phyloP scores from a whole-genome alignment of 2,113 vertebrate species.

The Setophaga petechia region DNA sequence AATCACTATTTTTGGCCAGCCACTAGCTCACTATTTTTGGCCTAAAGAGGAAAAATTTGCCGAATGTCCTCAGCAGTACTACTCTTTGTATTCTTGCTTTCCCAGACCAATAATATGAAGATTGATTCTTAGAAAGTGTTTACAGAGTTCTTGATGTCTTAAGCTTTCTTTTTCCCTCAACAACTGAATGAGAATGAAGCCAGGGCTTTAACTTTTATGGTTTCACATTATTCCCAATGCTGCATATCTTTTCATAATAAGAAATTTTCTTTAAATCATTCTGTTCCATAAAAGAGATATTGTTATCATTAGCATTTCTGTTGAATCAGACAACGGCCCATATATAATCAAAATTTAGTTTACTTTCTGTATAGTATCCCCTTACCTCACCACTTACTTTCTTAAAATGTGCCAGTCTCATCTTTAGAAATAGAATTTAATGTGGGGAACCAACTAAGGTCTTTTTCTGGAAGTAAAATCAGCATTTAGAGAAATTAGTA shows the following conservation, averaged over 20 bases:
- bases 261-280: not conserved
- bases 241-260: not conserved
- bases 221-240: not conserved
- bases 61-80: accelerated
- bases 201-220: not conserved
- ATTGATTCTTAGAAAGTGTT: not conserved
- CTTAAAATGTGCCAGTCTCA: not conserved
- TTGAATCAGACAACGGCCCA: not conserved
- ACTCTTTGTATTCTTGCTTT: not conserved
- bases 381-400: not conserved
- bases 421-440: not conserved
- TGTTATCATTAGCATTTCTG: not conserved
- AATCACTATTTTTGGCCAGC: not conserved
- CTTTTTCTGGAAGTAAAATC: not conserved
- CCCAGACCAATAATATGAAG: not conserved
- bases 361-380: not conserved
- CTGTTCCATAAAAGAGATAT: not conserved
- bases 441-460: not conserved
- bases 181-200: not conserved
- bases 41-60: not conserved
- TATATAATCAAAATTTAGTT: not conserved
- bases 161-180: not conserved
- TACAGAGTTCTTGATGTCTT: not conserved
- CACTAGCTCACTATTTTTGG: not conserved
- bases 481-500: not conserved